Evolutionary conservation across 2,888 invertebrate genomes (phyloP), one percentile per base, ranked within the genome.

Genomic region (Luperina nickerlii): DNA sequence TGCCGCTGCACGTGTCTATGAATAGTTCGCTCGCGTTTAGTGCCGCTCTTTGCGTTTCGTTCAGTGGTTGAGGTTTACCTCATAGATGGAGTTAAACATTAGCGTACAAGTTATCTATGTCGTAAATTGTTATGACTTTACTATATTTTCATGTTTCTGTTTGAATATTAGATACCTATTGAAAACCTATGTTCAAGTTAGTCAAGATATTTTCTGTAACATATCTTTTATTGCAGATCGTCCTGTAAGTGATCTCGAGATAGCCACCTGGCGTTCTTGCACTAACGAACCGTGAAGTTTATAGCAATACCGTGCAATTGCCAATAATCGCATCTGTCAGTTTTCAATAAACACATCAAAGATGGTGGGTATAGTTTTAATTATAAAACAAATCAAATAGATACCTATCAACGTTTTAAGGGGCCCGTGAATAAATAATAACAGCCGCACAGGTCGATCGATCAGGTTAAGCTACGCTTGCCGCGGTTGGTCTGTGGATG

Each of bases 231-330:
- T 27, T 24, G 24, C 20, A 60, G 32, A 48, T 72, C 60, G 42
- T 66, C 57, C 51, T 42, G 9, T 77, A 48, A 67, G 68, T 69
- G 60, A 74, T 83, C 48, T 48, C n/a, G 15, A 27, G 72, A 62
- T 74, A 69, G 67, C 69, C 77, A 78, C 68, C 78, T 79, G 54
- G 74, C 32, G 18, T 45, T 63, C 66, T 54, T 45, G 45, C 73
- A 42, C 70, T 88, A 87, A 88, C 82, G 76, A 86, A 87, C 78
- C 86, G 74, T 77, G 83, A 86, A 85, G 81, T 78, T 76, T 79
- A 73, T 84, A 62, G 66, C 82, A 86, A 87, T 87, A 62, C 81
- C 86, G 79, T 85, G 82, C 84, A 90, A 89, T 87, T 84, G 79
- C 77, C 77, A 78, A 87, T 85, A 74, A 78, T 66, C 74, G 20